Evolutionary conservation across 2,888 invertebrate species (phyloP), one percentile per base, ranked within the genome.

Genomic region (Pollenia angustigena): DNA sequence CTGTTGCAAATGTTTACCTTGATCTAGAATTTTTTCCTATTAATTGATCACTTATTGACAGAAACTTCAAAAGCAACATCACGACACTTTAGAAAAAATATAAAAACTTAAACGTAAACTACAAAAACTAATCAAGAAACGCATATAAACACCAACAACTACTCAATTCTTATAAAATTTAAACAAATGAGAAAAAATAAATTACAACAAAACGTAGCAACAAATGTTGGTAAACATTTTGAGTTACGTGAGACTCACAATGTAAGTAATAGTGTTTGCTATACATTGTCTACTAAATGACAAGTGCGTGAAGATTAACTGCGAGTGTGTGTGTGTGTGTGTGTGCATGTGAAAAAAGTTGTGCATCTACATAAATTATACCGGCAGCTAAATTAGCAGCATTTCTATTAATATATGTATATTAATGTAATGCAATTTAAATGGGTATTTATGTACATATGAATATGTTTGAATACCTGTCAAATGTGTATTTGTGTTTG

Each of bases 21-120:
- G 89, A 92, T 92, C 92, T 92, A 92, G 92, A 92, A 92, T 92
- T 91, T 90, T 85, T 88, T 91, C 91, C 91, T 91, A 91, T 91
- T 91, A 92, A 92, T 92, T 92, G 92, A 92, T 92, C 92, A 91
- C 89, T 90, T 91, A 91, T 91, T 91, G 92, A 90, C 91, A 91
- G 74, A 72, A 64, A 91, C 90, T 90, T 89, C 89, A 90, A 91
- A 91, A 90, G 91, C 91, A 89, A 91, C 91, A 92, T 91, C 92
- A 92, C 92, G 92, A 92, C 90, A 90, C 90, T 56, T 81, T 75
- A 11, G 40, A 60, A 56, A 71, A 72, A 48, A 14, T n/a, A n/a
- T n/a, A n/a, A 71, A 80, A 69, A 75, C 2, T 4, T n/a, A 44
- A 1, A 48, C 1, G 9, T 14, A 46, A 56, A 71, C 14, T 48